phyloP scores from a whole-genome alignment of 2,888 invertebrate genomes.

The Plagodis pulveraria region DNA sequence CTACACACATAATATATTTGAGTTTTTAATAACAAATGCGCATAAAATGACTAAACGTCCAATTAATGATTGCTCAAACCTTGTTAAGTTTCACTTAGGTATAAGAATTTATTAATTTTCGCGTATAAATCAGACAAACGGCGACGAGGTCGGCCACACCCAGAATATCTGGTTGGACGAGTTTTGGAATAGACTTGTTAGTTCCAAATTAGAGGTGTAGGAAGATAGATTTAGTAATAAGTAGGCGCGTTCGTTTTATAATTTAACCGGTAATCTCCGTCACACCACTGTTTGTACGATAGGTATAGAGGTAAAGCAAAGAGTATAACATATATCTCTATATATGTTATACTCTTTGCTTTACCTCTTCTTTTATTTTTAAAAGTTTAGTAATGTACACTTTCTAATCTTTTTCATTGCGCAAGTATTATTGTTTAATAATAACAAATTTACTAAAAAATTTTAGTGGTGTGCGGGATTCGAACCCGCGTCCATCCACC shows the following conservation, averaged over 20 bases:
- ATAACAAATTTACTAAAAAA: too few species aligned
- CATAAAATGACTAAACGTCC: conserved; percentile 15
- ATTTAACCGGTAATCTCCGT: background rate
- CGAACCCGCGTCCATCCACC: too few species aligned
- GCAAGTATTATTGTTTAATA: too few species aligned
- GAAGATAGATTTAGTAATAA: conserved; percentile 20
- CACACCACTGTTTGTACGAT: background rate
- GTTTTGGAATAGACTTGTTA: conserved; percentile 20
- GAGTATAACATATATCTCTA: too few species aligned
- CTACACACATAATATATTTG: too few species aligned
- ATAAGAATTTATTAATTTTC: conserved; percentile 39
- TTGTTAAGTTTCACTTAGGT: conserved; percentile 45
- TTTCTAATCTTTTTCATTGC: too few species aligned
- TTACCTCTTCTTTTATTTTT: too few species aligned
- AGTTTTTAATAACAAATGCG: background rate
- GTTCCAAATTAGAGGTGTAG: conserved; percentile 21
- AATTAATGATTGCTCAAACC: conserved; percentile 32
- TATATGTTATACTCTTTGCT: too few species aligned
- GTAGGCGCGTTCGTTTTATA: conserved; percentile 16
- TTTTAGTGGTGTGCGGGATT: too few species aligned
- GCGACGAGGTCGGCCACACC: conserved; percentile 34
- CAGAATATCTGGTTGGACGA: conserved; percentile 13
- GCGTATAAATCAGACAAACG: conserved; percentile 35
- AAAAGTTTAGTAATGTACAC: too few species aligned
- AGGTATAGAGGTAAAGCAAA: background rate